Evolutionary conservation across 2,113 vertebrate species (phyloP), one percentile per base, ranked within the genome.

Genomic region (Macquaria australasica): DNA sequence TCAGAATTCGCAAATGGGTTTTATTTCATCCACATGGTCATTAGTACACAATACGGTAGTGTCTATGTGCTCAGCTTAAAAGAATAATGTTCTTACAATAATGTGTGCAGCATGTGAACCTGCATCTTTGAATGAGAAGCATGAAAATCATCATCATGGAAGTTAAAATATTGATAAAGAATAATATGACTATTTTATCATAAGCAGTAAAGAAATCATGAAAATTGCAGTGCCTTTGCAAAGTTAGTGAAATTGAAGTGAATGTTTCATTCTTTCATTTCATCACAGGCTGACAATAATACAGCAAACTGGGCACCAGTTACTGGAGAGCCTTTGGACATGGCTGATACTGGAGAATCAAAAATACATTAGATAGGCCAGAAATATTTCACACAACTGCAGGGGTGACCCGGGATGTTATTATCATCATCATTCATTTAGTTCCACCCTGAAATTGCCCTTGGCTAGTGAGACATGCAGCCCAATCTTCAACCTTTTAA

Each of bases 391-490:
- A 78, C 81, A 50, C 53, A 48, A 63, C 84, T 73, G 68, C 62
- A 50, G 72, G 69, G 81, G 74, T 87, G 90, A 91, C 83, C 84
- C 3, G 23, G 12, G 50, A 83, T 72, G 73, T 87, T 89, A 91
- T 93, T 80, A 93, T 88, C 83, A 78, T 81, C 91, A 88, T 89
- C 86, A 84, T 85, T 94, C 86, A 88, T 90, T 92, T 89, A 76
- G 77, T 83, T 84, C 79, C 74, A 88, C 74, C 34, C 71, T 83
- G 81, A 81, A 90, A 83, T 62, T 63, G 73, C 91, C 88, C 81
- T 81, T 71, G 87, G 92, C 78, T n/a, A 78, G 28, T 69, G 64
- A 91, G 77, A 89, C 81, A 66, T 50, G 75, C 79, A 62, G 84
- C 82, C 81, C 82, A 84, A 73, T 87, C 77, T 88, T 81, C 74